Percentiles rank a stretch among this genome's conserved stretches.
These are phyloP conservation scores for Neofelis nebulosa DNA, from an alignment of 2,113 vertebrate species.

Conservation along the genomic window DNA sequence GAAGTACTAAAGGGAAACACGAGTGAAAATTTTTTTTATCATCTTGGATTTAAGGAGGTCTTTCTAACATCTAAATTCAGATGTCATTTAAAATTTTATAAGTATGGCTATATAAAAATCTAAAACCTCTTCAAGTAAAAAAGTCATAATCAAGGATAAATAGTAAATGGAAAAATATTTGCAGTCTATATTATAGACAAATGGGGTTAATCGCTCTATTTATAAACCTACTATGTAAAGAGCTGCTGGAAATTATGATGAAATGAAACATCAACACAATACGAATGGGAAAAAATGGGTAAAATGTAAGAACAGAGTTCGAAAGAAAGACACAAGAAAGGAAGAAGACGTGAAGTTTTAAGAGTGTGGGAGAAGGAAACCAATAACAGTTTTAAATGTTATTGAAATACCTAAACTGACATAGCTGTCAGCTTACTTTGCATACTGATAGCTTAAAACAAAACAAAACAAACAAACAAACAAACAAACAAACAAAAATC, in stretches of 20 bases:
- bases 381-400: neutral
- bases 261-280: neutral
- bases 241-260: neutral
- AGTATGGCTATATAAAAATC: neutral
- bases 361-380: neutral
- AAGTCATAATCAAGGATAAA: neutral
- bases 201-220: neutral
- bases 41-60: neutral
- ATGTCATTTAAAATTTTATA: neutral
- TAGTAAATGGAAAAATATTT: neutral
- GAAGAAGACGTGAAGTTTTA: neutral
- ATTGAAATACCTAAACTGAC: neutral
- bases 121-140: neutral
- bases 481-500: neutral
- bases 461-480: neutral
- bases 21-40: neutral
- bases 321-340: neutral
- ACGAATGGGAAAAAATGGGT: neutral
- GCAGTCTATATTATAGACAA: neutral
- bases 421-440: neutral
- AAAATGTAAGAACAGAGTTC: neutral
- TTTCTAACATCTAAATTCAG: neutral
- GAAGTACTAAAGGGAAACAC: neutral
- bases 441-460: neutral
- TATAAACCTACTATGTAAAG: neutral